Conservation (phyloP, 1,140 invertebrate species). For the Coelopa frigida region DNA sequence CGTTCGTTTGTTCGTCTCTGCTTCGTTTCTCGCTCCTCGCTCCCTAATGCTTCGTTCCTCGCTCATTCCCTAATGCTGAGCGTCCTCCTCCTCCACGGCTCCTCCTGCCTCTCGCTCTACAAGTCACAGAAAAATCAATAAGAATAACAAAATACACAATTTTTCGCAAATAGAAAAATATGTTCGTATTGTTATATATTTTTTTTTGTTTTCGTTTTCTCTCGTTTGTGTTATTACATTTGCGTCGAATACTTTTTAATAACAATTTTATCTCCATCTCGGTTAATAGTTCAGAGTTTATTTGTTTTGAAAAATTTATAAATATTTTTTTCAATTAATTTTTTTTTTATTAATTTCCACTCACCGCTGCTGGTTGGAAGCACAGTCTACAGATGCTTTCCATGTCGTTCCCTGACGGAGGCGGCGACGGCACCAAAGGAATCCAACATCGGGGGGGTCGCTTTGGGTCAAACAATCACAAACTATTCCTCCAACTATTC, state of each 20-base stretch:
- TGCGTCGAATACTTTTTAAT: too few species aligned
- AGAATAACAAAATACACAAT: conserved; percentile 40
- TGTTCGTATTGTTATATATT: too few species aligned
- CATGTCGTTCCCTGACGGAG: conserved; percentile 27
- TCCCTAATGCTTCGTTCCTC: too few species aligned
- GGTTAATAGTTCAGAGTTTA: background rate
- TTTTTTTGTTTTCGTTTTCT: background rate
- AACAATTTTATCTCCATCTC: background rate
- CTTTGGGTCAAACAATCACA: too few species aligned
- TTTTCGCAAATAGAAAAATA: conserved; percentile 14
- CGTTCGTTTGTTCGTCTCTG: too few species aligned
- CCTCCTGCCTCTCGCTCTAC: too few species aligned
- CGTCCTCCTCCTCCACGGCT: too few species aligned
- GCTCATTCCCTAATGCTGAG: too few species aligned
- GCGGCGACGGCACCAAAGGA: conserved; percentile 1
- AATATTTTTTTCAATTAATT: conserved; percentile 6
- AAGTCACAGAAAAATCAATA: conserved; percentile 37
- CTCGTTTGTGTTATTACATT: too few species aligned
- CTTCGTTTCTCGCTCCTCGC: too few species aligned
- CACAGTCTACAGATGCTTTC: conserved; percentile 45
- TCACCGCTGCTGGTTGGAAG: conserved; percentile 43
- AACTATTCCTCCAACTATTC: too few species aligned
- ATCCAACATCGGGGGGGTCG: conserved; percentile 13
- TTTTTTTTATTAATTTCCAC: conserved; percentile 12
- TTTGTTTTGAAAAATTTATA: background rate